These are phyloP conservation scores for Chloropsis hardwickii DNA, from an alignment of 2,113 vertebrate genomes.

Conservation along the genomic window DNA sequence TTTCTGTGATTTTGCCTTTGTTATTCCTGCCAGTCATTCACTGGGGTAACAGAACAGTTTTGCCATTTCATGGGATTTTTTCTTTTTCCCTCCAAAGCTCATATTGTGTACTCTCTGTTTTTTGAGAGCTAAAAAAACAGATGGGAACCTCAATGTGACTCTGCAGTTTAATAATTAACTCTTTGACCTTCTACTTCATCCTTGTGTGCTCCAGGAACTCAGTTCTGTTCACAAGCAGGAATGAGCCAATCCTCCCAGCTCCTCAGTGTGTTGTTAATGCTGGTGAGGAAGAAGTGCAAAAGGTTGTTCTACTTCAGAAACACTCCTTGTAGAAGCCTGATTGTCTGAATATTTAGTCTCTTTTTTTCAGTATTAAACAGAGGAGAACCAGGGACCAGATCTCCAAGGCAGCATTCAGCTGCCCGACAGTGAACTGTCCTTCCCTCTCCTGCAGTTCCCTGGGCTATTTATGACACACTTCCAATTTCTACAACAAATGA, in stretches of 20 bases:
- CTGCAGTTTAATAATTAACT: constrained; percentile 30
- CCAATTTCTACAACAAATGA: background rate
- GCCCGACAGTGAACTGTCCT: background rate
- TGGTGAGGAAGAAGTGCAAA: background rate
- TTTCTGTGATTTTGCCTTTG: background rate
- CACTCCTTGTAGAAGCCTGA: background rate
- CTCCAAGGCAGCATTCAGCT: background rate
- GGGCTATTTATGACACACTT: constrained; percentile 3
- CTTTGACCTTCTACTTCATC: background rate
- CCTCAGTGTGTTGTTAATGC: background rate
- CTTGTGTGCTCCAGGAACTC: background rate
- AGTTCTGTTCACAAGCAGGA: background rate
- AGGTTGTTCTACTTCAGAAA: background rate
- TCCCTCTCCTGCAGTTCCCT: background rate
- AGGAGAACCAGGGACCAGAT: background rate
- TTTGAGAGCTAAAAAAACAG: background rate
- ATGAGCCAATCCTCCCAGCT: background rate
- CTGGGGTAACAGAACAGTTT: background rate
- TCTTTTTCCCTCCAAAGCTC: background rate
- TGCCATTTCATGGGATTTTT: background rate
- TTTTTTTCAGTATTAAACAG: background rate
- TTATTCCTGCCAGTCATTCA: background rate
- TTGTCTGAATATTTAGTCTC: background rate
- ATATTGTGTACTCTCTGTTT: background rate
- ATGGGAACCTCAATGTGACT: background rate